Percentiles rank a stretch among this genome's conserved stretches.
Evolutionary conservation across 1,140 invertebrate genomes (phyloP).

Genomic region (Heterodera schachtii): DNA sequence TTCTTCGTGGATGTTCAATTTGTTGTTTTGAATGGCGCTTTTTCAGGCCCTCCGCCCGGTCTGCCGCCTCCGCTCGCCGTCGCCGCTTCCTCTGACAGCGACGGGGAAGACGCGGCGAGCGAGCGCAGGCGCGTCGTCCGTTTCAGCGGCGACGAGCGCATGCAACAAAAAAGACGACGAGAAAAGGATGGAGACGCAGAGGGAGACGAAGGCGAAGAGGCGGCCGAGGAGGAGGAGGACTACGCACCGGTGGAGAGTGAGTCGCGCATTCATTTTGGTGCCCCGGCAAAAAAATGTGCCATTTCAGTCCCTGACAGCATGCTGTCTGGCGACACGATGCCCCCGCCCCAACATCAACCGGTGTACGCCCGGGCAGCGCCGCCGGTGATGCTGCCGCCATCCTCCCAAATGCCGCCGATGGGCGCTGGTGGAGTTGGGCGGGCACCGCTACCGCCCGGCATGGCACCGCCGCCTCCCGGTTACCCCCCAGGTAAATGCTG

Average conservation of each 20-base stretch:
- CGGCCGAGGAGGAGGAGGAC: conserved; percentile 44
- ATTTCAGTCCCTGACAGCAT: conserved; percentile 43
- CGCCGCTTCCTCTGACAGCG: conserved; percentile 1
- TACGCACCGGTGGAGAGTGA: conserved; percentile 40
- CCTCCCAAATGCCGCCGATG: not conserved
- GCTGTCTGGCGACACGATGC: conserved; percentile 19
- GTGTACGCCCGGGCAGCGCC: conserved; percentile 23
- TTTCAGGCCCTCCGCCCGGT: conserved; percentile 67
- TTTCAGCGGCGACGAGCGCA: conserved; percentile 9
- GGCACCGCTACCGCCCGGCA: conserved; percentile 31
- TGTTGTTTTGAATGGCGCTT: conserved; percentile 6
- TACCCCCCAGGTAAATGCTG: conserved; percentile 27
- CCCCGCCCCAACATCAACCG: conserved; percentile 26
- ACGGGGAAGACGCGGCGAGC: conserved; percentile 6
- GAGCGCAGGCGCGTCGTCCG: conserved; percentile 26
- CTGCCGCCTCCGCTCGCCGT: conserved; percentile 60
- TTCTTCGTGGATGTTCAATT: not conserved
- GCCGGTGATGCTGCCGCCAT: conserved; percentile 4
- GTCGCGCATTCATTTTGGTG: not conserved
- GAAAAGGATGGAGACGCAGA: conserved; percentile 3
- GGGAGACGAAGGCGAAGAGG: conserved; percentile 38
- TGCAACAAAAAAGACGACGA: not conserved
- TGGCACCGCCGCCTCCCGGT: conserved; percentile 29
- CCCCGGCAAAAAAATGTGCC: not conserved
- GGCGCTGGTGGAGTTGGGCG: not conserved